phyloP scores from a whole-genome alignment of 1,140 invertebrate species.

The Dysdera silvatica region DNA sequence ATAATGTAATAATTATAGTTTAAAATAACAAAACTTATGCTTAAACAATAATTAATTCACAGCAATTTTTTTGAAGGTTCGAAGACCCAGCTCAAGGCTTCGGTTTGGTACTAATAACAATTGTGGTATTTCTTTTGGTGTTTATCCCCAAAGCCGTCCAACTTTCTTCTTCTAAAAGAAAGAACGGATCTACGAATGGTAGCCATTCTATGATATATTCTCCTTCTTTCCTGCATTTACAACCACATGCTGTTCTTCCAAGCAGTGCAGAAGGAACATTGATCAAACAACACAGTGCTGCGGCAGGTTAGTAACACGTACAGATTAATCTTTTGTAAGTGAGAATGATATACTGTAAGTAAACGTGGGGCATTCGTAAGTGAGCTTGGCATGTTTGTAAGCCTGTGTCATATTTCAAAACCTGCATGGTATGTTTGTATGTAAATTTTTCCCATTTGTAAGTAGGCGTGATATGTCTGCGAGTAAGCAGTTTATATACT shows the following conservation, averaged over 20 bases:
- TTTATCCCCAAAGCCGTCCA: conserved; percentile 71
- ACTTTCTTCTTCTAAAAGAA: conserved; percentile 76
- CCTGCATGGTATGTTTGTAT: too few relatives aligned
- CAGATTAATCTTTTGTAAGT: too few relatives aligned
- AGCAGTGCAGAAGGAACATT: conserved; percentile 11
- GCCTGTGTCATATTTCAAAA: too few relatives aligned
- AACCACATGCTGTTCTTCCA: conserved; percentile 49
- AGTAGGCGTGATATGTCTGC: too few relatives aligned
- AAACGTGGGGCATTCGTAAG: too few relatives aligned
- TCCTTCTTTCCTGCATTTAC: conserved; percentile 83
- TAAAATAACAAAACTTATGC: too few relatives aligned
- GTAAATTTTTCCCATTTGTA: too few relatives aligned
- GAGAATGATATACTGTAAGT: too few relatives aligned
- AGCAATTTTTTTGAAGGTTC: conserved; percentile 1
- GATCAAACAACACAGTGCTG: conserved; percentile 8
- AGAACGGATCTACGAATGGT: conserved; percentile 54
- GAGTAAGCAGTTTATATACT: too few relatives aligned
- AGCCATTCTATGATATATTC: conserved; percentile 60
- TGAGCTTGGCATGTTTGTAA: too few relatives aligned
- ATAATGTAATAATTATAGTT: too few relatives aligned
- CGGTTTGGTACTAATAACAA: conserved; percentile 69
- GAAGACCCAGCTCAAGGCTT: conserved; percentile 51
- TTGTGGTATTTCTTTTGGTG: conserved; percentile 79
- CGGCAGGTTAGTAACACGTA: conserved; percentile 14
- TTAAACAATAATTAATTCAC: too few relatives aligned